phyloP scores from a whole-genome alignment of 2,888 invertebrate species.

The Eledona agricola region DNA sequence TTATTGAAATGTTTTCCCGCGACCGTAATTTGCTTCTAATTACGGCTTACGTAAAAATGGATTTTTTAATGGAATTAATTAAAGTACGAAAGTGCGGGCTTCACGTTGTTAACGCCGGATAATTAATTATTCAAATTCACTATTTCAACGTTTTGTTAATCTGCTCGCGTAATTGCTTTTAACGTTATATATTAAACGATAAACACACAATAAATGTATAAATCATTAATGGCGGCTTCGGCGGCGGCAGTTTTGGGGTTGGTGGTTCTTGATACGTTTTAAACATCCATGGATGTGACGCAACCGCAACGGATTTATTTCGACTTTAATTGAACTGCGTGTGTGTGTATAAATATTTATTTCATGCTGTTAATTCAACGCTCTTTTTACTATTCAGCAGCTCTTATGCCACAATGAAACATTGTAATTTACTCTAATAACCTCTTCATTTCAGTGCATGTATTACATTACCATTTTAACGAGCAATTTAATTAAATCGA shows the following conservation, averaged over 20 bases:
- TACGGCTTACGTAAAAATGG: slow-evolving; percentile 28
- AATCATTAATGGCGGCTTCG: slow-evolving; percentile 35
- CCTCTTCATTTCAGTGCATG: slow-evolving; percentile 29
- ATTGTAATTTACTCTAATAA: slow-evolving; percentile 33
- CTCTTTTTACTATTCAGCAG: slow-evolving; percentile 12
- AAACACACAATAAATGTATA: slow-evolving; percentile 32
- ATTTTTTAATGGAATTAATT: slow-evolving; percentile 37
- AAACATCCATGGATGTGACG: too few relatives aligned
- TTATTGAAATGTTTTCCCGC: slow-evolving; percentile 27
- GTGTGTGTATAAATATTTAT: slow-evolving; percentile 28
- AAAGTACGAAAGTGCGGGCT: slow-evolving; percentile 28
- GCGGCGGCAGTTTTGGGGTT: too few relatives aligned
- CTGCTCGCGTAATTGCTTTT: slow-evolving; percentile 32
- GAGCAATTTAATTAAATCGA: slow-evolving; percentile 32
- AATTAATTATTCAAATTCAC: slow-evolving; percentile 35
- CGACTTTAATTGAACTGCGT: slow-evolving; percentile 16
- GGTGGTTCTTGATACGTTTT: slow-evolving; percentile 13
- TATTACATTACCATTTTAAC: slow-evolving; percentile 34
- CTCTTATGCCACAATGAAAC: slow-evolving; percentile 25
- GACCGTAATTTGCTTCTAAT: slow-evolving; percentile 29
- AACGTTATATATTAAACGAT: slow-evolving; percentile 31
- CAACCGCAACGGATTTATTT: slow-evolving; percentile 14
- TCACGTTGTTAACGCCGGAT: slow-evolving; percentile 30
- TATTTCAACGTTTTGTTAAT: slow-evolving; percentile 34
- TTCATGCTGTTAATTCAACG: slow-evolving; percentile 11